Conservation (phyloP, 2,113 vertebrate species). For the Mustela nigripes region DNA sequence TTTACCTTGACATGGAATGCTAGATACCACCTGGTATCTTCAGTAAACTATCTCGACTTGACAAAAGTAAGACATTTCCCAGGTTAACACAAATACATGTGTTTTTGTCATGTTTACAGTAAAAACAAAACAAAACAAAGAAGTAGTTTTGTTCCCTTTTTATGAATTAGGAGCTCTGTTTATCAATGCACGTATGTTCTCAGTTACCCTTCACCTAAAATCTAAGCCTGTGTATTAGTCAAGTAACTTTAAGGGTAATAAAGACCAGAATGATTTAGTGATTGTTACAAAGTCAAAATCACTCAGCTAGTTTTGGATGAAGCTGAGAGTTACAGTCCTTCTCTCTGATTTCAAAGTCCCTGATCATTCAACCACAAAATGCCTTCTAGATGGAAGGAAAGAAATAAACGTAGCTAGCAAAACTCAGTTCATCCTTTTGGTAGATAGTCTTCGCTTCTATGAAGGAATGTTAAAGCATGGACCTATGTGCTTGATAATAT, state of each 20-base stretch:
- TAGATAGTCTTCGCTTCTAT: background rate
- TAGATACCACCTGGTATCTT: background rate
- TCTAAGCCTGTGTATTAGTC: background rate
- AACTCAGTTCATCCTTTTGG: background rate
- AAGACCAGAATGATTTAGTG: background rate
- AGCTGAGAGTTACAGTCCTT: background rate
- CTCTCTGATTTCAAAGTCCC: background rate
- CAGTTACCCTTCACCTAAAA: background rate
- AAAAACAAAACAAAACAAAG: background rate
- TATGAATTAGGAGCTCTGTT: background rate
- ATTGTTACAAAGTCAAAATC: background rate
- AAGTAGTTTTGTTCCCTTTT: background rate
- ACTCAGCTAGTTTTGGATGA: background rate
- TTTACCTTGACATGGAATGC: background rate
- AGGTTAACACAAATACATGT: background rate
- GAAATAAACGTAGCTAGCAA: background rate
- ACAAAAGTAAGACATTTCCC: background rate
- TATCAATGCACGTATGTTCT: background rate
- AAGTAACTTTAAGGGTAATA: background rate
- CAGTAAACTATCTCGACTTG: background rate
- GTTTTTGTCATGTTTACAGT: background rate
- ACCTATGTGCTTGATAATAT: background rate
- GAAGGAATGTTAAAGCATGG: background rate
- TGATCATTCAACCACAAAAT: background rate
- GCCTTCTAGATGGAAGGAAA: background rate